These are phyloP conservation scores for Limnephilus auricula DNA, from an alignment of 2,888 invertebrate species.

Conservation along the genomic window DNA sequence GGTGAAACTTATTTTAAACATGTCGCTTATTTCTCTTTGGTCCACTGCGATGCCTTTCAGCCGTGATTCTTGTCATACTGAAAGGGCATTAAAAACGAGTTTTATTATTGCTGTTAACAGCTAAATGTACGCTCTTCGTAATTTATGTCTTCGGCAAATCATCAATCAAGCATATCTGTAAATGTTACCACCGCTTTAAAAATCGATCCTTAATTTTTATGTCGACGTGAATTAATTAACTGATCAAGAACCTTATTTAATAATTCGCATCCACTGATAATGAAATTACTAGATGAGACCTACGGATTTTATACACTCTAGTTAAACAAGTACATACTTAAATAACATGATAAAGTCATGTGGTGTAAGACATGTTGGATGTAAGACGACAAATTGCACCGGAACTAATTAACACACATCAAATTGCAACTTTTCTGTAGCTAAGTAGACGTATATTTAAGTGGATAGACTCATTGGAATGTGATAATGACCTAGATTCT, in stretches of 20 bases:
- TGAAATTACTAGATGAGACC: neutral
- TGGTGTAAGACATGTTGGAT: neutral
- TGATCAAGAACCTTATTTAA: neutral
- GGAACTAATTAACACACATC: too few species aligned
- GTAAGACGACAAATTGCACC: too few species aligned
- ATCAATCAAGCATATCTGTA: slow-evolving; percentile 22
- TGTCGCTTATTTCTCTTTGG: neutral
- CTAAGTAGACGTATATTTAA: neutral
- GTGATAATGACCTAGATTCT: neutral
- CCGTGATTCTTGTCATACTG: slow-evolving; percentile 46
- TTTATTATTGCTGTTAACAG: slow-evolving; percentile 52
- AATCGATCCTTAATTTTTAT: neutral
- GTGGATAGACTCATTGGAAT: neutral
- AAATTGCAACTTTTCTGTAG: neutral
- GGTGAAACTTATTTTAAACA: neutral
- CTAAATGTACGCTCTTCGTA: slow-evolving; percentile 30
- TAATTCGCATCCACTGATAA: neutral
- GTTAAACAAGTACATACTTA: too few species aligned
- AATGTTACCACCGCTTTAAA: slow-evolving; percentile 13
- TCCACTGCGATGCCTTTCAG: slow-evolving; percentile 20
- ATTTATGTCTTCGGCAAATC: slow-evolving; percentile 48
- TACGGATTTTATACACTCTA: neutral
- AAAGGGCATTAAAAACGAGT: slow-evolving; percentile 49
- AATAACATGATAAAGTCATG: too few species aligned
- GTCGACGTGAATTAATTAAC: neutral